Evolutionary conservation across 1,140 invertebrate genomes (phyloP).

Genomic region (Leptonema lineaticorne): DNA sequence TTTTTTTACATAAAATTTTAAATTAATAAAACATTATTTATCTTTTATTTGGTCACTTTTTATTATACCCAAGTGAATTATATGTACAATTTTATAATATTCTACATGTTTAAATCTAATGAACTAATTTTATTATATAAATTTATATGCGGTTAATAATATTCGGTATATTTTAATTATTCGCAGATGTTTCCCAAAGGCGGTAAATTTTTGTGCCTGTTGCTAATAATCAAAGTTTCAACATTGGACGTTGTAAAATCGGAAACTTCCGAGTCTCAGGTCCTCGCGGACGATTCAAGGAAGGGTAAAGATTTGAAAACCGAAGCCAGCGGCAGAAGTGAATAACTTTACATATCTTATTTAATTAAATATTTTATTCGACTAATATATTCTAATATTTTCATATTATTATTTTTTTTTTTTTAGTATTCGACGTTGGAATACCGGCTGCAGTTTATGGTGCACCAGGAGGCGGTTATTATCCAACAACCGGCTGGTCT

Average conservation of each 20-base stretch:
- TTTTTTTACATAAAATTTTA: no score
- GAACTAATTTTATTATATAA: no score
- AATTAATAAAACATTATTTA: no score
- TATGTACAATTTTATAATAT: no score
- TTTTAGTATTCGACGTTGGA: conserved; percentile 33
- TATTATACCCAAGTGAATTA: no score
- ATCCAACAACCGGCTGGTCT: conserved; percentile 27
- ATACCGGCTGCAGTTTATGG: conserved; percentile 34
- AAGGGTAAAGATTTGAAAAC: conserved; percentile 31
- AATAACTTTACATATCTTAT: neutral
- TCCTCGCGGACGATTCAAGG: neutral
- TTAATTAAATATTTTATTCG: neutral
- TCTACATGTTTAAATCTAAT: no score
- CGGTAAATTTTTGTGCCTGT: neutral
- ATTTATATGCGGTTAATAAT: neutral
- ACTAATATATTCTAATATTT: neutral
- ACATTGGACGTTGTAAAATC: neutral
- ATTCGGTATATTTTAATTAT: neutral
- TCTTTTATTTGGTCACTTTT: no score
- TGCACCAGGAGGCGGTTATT: conserved; percentile 32
- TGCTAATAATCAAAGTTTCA: neutral
- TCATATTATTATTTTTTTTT: conserved; percentile 4
- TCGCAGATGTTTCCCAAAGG: neutral
- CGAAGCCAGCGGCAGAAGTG: conserved; percentile 33
- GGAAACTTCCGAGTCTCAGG: conserved; percentile 1